Evolutionary conservation across 2,113 vertebrate genomes (phyloP).

Genomic region (Struthidea cinerea): DNA sequence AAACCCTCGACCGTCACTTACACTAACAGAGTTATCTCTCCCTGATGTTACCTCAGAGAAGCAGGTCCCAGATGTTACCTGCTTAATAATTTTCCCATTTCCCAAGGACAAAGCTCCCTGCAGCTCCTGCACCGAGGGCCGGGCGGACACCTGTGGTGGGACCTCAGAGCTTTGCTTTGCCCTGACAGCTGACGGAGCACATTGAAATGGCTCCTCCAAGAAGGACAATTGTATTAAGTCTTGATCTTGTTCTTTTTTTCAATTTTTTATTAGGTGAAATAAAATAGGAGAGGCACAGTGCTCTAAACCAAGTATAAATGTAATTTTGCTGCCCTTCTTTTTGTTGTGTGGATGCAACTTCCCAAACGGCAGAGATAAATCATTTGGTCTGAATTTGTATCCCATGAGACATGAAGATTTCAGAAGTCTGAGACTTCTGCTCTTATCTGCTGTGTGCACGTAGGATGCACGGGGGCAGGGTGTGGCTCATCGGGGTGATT

Average conservation of each 20-base stretch:
- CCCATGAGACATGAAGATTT: not conserved
- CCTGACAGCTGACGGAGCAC: not conserved
- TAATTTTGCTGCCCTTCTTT: not conserved
- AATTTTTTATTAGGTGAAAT: not conserved
- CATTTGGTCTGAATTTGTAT: not conserved
- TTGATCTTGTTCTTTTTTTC: not conserved
- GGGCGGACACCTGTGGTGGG: not conserved
- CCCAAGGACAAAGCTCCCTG: slow-evolving; percentile 45
- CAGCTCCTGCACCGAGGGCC: not conserved
- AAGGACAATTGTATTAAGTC: slow-evolving; percentile 15
- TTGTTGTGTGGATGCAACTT: not conserved
- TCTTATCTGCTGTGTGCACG: not conserved
- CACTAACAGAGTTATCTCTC: slow-evolving; percentile 19
- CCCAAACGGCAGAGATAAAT: not conserved
- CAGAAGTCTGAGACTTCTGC: not conserved
- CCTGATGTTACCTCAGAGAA: not conserved
- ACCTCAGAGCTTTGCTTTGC: not conserved
- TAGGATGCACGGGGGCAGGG: not conserved
- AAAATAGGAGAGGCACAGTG: not conserved
- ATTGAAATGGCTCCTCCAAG: not conserved
- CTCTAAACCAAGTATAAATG: not conserved
- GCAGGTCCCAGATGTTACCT: slow-evolving; percentile 24
- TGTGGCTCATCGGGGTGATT: not conserved
- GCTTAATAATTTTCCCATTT: slow-evolving; percentile 23
- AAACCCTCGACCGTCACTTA: not conserved